phyloP scores from a whole-genome alignment of 2,113 vertebrate genomes.

The Triplophysa rosa region DNA sequence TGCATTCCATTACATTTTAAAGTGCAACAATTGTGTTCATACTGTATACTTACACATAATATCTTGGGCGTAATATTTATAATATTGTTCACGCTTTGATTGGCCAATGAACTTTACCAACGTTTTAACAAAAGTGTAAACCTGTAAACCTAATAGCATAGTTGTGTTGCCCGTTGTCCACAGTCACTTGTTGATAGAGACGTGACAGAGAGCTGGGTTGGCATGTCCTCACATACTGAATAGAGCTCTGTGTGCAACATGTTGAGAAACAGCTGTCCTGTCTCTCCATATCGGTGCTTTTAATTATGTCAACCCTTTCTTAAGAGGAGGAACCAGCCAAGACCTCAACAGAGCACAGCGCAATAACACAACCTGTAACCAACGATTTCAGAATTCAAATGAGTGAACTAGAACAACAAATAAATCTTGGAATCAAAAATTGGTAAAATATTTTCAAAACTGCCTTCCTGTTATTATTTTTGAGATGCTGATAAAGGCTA shows the following conservation, averaged over 20 bases:
- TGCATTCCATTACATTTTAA: not conserved
- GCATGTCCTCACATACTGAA: not conserved
- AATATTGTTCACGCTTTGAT: not conserved
- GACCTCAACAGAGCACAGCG: not conserved
- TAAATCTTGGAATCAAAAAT: not conserved
- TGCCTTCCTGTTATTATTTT: conserved; percentile 52
- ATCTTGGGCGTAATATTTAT: not conserved
- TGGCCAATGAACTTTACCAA: not conserved
- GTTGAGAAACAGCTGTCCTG: conserved; percentile 31
- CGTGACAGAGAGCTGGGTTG: not conserved
- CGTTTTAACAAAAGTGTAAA: not conserved
- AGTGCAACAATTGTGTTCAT: not conserved
- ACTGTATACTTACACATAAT: not conserved
- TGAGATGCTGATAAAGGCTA: conserved; percentile 29
- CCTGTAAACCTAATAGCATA: not conserved
- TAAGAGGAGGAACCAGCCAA: conserved; percentile 7
- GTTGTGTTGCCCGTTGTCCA: not conserved
- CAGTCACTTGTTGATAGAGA: conserved; percentile 29
- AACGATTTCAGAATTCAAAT: not conserved
- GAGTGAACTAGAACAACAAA: not conserved
- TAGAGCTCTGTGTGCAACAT: not conserved
- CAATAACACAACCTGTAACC: not conserved
- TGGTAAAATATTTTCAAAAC: conserved; percentile 16
- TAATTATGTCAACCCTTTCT: conserved; percentile 30
- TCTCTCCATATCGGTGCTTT: conserved; percentile 22